A percentile compares a stretch with the other conserved stretches of the same genome.
phyloP scores from a whole-genome alignment of 2,797 vertebrate genomes.

The Girardinus metallicus region DNA sequence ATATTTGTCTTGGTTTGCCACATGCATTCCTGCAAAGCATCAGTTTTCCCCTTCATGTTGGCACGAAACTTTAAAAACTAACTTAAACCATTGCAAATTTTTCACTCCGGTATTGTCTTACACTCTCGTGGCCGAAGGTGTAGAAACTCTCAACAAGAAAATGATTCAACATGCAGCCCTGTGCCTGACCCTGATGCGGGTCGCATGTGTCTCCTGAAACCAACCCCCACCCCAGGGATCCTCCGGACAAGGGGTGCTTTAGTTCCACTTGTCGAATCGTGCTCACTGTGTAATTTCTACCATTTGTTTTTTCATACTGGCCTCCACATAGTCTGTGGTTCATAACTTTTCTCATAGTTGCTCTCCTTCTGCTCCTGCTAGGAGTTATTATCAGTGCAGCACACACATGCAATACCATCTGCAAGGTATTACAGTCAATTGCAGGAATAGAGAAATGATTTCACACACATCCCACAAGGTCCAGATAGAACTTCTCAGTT shows the following conservation, averaged over 20 bases:
- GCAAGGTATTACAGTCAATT: constrained; percentile 75
- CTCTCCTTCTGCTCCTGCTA: constrained; percentile 38
- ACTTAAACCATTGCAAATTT: constrained; percentile 29
- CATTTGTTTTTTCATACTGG: constrained; percentile 52
- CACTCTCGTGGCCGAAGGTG: constrained; percentile 19
- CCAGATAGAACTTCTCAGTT: constrained; percentile 63
- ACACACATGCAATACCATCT: constrained; percentile 60
- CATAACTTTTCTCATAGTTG: constrained; percentile 15
- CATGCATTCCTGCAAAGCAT: neutral
- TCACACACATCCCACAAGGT: constrained; percentile 66
- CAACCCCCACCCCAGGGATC: constrained; percentile 18
- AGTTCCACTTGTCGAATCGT: constrained; percentile 34
- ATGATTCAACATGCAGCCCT: constrained; percentile 34
- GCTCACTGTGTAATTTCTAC: constrained; percentile 34
- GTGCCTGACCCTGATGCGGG: constrained; percentile 14
- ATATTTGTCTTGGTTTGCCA: constrained; percentile 17
- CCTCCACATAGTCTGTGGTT: constrained; percentile 41
- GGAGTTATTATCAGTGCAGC: constrained; percentile 42
- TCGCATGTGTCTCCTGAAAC: constrained; percentile 28
- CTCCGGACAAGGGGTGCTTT: constrained; percentile 30
- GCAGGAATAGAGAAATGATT: constrained; percentile 75
- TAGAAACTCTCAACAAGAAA: constrained; percentile 18
- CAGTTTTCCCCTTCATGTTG: constrained; percentile 28
- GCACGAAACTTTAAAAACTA: constrained; percentile 34
- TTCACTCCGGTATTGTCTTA: constrained; percentile 34